These are phyloP conservation scores for Garra rufa DNA, from an alignment of 2,113 vertebrate genomes.

Conservation along the genomic window DNA sequence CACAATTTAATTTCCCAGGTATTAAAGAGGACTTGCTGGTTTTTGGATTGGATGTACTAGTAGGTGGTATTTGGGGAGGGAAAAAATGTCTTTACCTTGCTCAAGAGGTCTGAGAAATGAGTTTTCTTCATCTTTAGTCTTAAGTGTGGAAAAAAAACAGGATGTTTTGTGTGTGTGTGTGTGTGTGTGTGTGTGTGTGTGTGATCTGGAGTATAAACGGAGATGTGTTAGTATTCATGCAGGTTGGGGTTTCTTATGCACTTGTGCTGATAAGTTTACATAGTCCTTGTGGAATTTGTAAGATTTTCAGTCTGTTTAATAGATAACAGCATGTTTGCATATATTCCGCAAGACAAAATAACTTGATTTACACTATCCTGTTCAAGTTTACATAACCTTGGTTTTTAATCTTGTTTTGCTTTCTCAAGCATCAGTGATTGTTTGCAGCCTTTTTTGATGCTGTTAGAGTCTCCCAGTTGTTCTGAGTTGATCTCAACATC, in stretches of 20 bases:
- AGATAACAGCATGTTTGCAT: background rate
- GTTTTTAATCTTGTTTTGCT: background rate
- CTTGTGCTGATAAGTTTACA: background rate
- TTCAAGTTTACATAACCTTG: background rate
- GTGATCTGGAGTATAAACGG: slow-evolving; percentile 53
- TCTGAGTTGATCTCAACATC: background rate
- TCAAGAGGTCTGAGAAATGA: slow-evolving; percentile 31
- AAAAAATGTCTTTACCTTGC: background rate
- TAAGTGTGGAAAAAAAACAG: slow-evolving; percentile 58
- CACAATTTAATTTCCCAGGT: slow-evolving; percentile 74
- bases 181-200: slow-evolving; percentile 45
- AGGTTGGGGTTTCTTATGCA: background rate
- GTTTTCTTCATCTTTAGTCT: slow-evolving; percentile 59
- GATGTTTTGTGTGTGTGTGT: slow-evolving; percentile 27
- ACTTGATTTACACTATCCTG: background rate
- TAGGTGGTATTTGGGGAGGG: slow-evolving; percentile 64
- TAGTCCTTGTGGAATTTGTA: background rate
- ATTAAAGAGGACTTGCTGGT: slow-evolving; percentile 73
- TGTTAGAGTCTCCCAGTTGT: background rate
- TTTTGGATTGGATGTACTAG: slow-evolving; percentile 71
- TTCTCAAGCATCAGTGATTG: background rate
- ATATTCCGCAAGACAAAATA: background rate
- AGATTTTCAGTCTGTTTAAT: background rate
- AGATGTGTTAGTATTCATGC: background rate
- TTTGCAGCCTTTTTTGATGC: background rate